Base-by-base conservation (phyloP, 2,797 vertebrate genomes). In the Chiroxiphia lanceolata region DNA sequence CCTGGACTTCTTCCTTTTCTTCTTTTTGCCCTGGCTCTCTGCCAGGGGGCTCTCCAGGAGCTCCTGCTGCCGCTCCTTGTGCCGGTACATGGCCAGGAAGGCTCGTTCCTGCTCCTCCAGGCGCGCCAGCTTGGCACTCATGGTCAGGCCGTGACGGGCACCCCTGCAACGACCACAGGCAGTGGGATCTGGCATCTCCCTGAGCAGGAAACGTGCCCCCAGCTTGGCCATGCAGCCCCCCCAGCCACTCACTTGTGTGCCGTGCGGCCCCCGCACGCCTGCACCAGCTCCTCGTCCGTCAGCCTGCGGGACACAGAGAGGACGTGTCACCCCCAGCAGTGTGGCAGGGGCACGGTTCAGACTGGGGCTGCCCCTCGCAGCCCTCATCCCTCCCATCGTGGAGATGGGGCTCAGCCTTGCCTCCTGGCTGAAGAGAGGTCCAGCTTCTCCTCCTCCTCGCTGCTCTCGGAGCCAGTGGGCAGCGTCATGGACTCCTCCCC, bases 41-140 rank as follows among this genome's bases (percentile, higher is more conserved):
- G 27, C 56, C 0, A 1, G 34, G 29, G 45, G n/a, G 50, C 51
- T 65, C 22, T 47, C 53, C 0, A 1, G 38, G 25, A 40, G 33
- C 33, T 42, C 67, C 33, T 29, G 77, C 48, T 31, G 70, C 44
- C 0, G 6, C 71, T 71, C 47, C 34, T 21, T 11, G 29, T 27
- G 86, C 42, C 3, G 87, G 8, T 98, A 98, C 7, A 84, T 98
- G 31, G 98, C 98, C 98, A 99, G 97, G 95, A 99, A 99, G 67
- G 98, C 98, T 2, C 97, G 98, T 54, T 99, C 99, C 97, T 99
- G 99, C 97, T 99, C 98, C 96, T 99, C 98, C 71, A 99, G 97
- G 15, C 99, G 97, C 2, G 99, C 99, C 65, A 99, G 96, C 96
- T 99, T 99, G 86, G 99, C 99, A 2, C 98, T 99, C 99, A 99